Conservation (phyloP, 2,113 vertebrate genomes). For the Myanophis thanlyinensis region DNA sequence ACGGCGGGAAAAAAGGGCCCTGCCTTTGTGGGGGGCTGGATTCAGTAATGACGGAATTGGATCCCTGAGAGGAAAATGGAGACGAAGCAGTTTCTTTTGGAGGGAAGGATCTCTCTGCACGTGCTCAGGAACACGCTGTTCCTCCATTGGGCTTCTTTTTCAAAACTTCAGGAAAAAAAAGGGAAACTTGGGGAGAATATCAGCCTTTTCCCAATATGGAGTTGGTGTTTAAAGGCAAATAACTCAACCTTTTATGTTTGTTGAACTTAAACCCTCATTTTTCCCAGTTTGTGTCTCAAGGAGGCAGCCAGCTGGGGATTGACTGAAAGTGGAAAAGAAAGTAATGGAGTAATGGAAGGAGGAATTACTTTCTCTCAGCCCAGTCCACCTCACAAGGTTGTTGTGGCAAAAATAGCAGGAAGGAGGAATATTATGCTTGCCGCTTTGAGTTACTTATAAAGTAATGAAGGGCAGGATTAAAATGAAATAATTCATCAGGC, state of each 20-base stretch:
- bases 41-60: neutral
- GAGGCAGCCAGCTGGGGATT: neutral
- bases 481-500: neutral
- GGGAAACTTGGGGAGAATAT: neutral
- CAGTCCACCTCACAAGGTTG: neutral
- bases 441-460: neutral
- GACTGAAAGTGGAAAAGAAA: neutral
- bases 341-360: neutral
- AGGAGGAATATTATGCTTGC: neutral
- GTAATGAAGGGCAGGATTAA: too few species aligned
- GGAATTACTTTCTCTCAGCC: neutral
- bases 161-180: neutral
- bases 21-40: accelerated
- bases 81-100: neutral
- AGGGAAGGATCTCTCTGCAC: neutral
- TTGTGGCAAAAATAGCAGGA: neutral
- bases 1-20: neutral
- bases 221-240: neutral
- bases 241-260: neutral
- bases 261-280: neutral
- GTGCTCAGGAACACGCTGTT: neutral
- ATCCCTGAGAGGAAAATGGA: neutral
- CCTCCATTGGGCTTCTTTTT: neutral
- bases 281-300: neutral
- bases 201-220: too few species aligned